phyloP scores from a whole-genome alignment of 2,113 vertebrate species.

The Cygnus atratus region DNA sequence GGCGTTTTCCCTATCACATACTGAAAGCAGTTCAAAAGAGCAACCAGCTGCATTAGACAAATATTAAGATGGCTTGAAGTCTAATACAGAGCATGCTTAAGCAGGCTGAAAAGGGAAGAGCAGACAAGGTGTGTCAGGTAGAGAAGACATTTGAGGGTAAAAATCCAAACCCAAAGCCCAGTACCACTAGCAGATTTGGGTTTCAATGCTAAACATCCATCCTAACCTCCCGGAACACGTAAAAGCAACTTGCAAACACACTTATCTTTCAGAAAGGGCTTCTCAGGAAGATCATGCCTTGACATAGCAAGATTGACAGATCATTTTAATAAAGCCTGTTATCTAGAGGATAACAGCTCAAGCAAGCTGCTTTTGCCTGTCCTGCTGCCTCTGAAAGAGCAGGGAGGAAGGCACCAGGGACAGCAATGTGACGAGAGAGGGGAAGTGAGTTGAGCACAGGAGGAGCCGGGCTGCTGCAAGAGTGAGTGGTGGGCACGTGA shows the following conservation, averaged over 20 bases:
- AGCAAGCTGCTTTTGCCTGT: not conserved
- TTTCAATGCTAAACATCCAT: not conserved
- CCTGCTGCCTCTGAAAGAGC: not conserved
- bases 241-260: not conserved
- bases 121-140: fast-evolving
- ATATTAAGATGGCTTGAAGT: not conserved
- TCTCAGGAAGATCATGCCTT: not conserved
- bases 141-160: not conserved
- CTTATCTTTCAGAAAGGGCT: conserved; percentile 1
- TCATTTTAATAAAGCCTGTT: not conserved
- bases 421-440: fast-evolving
- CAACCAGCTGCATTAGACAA: not conserved
- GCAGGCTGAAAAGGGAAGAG: not conserved
- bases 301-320: not conserved
- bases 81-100: not conserved
- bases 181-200: not conserved
- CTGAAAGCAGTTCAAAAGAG: not conserved
- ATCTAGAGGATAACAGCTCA: not conserved
- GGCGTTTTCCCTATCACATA: not conserved
- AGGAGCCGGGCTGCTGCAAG: not conserved
- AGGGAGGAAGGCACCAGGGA: fast-evolving
- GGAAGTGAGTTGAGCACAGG: fast-evolving
- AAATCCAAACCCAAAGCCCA: not conserved
- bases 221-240: not conserved
- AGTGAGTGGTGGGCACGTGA: fast-evolving